A percentile compares a stretch with the other conserved stretches of the same genome.
Conservation (phyloP, 1,140 invertebrate genomes). For the Gonioctena quinquepunctata region DNA sequence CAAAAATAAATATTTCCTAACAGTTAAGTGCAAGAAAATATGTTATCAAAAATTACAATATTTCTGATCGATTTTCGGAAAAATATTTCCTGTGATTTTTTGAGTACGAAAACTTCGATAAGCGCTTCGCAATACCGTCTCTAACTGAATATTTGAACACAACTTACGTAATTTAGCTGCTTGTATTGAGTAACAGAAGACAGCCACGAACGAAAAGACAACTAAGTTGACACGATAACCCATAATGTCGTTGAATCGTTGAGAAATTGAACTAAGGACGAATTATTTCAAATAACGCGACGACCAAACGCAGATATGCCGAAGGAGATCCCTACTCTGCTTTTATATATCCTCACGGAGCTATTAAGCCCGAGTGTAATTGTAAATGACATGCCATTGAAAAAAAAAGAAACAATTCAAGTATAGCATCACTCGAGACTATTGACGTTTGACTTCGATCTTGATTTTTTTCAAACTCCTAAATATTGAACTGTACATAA, state of each 20-base stretch:
- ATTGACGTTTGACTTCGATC: neutral
- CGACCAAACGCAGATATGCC: neutral
- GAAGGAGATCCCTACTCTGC: neutral
- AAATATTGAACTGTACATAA: too few species aligned
- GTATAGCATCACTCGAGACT: neutral
- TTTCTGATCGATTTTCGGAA: too few species aligned
- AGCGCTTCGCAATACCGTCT: neutral
- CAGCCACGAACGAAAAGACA: neutral
- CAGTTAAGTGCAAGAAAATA: too few species aligned
- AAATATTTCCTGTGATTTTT: too few species aligned
- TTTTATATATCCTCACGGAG: neutral
- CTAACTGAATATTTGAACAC: neutral
- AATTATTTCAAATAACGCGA: neutral
- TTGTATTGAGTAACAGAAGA: conserved; percentile 15
- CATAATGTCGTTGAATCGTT: neutral
- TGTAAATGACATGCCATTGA: too few species aligned
- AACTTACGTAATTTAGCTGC: conserved; percentile 38
- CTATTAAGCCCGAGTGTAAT: neutral
- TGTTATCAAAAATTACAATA: too few species aligned
- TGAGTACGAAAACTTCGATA: too few species aligned
- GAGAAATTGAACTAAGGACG: neutral
- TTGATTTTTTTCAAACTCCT: too few species aligned
- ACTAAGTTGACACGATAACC: conserved; percentile 10
- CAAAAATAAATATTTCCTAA: too few species aligned
- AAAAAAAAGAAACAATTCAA: too few species aligned